These are phyloP conservation scores for Onychostoma macrolepis DNA, from an alignment of 2,113 vertebrate genomes.

Conservation along the genomic window DNA sequence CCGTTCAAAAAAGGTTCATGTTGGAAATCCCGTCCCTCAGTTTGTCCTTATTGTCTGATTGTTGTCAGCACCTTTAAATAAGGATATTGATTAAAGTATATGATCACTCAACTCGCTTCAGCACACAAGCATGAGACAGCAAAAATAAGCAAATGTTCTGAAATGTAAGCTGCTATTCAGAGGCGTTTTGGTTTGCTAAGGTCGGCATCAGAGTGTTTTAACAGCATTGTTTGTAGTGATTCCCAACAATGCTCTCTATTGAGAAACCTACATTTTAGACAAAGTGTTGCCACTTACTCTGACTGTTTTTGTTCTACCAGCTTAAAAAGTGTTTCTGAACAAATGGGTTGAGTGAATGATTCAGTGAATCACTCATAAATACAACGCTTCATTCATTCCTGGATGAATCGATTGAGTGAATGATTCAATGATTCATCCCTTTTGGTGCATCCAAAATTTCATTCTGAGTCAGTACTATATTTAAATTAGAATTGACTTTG, in stretches of 20 bases:
- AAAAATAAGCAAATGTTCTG: conserved; percentile 67
- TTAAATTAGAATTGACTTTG: no score
- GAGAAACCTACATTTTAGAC: neutral
- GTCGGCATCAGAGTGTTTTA: neutral
- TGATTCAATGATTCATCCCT: no score
- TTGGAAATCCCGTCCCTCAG: neutral
- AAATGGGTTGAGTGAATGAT: neutral
- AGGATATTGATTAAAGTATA: neutral
- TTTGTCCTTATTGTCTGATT: conserved; percentile 1
- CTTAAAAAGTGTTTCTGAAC: neutral
- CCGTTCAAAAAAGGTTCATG: neutral
- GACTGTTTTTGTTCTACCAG: neutral
- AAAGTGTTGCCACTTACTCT: neutral
- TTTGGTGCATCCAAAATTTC: no score
- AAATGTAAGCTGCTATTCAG: conserved; percentile 9
- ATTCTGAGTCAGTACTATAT: no score
- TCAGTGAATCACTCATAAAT: no score
- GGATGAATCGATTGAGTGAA: no score
- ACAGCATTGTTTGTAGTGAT: neutral
- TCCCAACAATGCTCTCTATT: neutral
- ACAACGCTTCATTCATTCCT: no score
- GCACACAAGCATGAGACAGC: neutral
- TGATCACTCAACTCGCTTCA: neutral
- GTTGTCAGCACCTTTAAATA: conserved; percentile 19
- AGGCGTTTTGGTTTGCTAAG: neutral